Percentiles rank a stretch among this genome's conserved stretches.
Conservation (phyloP, 2,888 invertebrate genomes). For the Steromphala cineraria region DNA sequence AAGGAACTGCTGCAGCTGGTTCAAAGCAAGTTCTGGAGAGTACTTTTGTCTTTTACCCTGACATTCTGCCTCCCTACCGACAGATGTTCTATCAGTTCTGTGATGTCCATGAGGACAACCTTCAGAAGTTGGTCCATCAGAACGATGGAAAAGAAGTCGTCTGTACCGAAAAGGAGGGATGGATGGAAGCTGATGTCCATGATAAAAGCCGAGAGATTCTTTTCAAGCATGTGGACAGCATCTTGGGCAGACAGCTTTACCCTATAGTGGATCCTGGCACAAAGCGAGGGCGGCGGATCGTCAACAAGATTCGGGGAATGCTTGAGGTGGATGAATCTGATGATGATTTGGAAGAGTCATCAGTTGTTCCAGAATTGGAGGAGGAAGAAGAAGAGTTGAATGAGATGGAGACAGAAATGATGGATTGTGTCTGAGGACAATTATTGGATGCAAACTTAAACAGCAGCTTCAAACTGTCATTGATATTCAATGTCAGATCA, state of each 20-base stretch:
- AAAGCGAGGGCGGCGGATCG: neutral
- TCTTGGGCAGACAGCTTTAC: neutral
- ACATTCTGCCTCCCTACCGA: slow-evolving; percentile 85
- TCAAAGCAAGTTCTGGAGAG: slow-evolving; percentile 47
- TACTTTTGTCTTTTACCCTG: slow-evolving; percentile 82
- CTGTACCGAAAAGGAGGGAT: slow-evolving; percentile 72
- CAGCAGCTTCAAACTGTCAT: no score
- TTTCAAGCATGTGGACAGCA: slow-evolving; percentile 51
- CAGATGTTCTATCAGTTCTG: slow-evolving; percentile 95
- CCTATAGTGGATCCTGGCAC: neutral
- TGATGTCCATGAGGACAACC: slow-evolving; percentile 86
- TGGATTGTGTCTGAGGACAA: slow-evolving; percentile 27
- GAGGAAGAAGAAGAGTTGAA: slow-evolving; percentile 29
- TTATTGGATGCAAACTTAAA: no score
- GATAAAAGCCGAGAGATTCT: slow-evolving; percentile 65
- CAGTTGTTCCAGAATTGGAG: neutral
- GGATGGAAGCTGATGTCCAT: slow-evolving; percentile 65
- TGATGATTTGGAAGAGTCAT: neutral
- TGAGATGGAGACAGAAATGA: slow-evolving; percentile 39
- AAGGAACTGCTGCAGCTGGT: neutral
- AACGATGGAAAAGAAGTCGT: slow-evolving; percentile 65
- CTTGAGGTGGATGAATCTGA: neutral
- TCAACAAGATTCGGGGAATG: neutral
- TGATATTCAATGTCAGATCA: no score
- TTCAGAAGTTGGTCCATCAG: slow-evolving; percentile 78